Evolutionary conservation across 2,797 vertebrate species (phyloP).

Genomic region (Pogonophryne albipinna): DNA sequence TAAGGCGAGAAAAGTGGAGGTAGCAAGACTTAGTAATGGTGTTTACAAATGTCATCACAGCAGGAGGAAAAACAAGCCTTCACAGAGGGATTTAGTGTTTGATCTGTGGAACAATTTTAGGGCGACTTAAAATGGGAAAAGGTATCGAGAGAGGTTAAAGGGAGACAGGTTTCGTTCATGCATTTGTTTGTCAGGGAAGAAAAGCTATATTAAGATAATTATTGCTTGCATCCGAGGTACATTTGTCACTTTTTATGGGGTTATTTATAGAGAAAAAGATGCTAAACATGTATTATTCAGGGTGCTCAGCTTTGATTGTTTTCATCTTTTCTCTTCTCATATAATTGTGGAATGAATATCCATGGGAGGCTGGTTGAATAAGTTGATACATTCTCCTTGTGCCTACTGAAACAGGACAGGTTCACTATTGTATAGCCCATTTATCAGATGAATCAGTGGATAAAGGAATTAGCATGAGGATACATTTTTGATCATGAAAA

Average conservation of each 20-base stretch:
- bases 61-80: conserved; percentile 34
- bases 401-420: too few relatives aligned
- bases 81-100: conserved; percentile 1
- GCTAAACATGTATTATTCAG: not conserved
- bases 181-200: not conserved
- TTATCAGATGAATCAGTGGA: too few relatives aligned
- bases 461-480: too few relatives aligned
- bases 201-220: not conserved
- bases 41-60: conserved; percentile 52
- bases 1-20: not conserved
- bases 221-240: not conserved
- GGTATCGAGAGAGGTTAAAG: not conserved
- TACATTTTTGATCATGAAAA: too few relatives aligned
- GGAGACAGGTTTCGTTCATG: not conserved
- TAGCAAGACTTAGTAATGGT: conserved; percentile 9
- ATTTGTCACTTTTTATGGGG: not conserved
- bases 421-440: too few relatives aligned
- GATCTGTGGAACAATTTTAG: not conserved
- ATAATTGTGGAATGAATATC: not conserved
- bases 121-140: conserved; percentile 2
- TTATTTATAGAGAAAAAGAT: not conserved
- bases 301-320: not conserved
- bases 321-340: not conserved
- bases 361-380: too few relatives aligned
- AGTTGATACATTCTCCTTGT: too few relatives aligned